phyloP scores from a whole-genome alignment of 53 echinoderm and acorn worm genomes.

The Arbacia lixula region DNA sequence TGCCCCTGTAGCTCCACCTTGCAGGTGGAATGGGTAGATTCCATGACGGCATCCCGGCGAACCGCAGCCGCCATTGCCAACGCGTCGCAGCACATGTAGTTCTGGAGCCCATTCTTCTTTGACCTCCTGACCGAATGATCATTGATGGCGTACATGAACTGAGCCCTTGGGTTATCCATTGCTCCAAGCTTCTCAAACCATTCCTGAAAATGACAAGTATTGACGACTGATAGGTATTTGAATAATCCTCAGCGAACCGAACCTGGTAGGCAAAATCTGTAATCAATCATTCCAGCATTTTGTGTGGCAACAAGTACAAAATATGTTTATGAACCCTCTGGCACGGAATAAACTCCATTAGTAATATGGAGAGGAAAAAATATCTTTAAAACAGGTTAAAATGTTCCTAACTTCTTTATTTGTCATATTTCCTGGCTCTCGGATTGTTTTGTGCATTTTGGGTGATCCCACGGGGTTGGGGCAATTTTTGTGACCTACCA shows the following conservation, averaged over 20 bases:
- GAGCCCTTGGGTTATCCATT: slow-evolving; percentile 44
- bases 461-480: too few relatives aligned
- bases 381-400: too few relatives aligned
- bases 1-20: slow-evolving; percentile 64
- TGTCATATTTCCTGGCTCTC: too few relatives aligned
- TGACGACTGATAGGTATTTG: not conserved
- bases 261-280: too few relatives aligned
- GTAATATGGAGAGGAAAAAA: too few relatives aligned
- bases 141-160: slow-evolving; percentile 61
- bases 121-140: not conserved
- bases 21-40: slow-evolving; percentile 50
- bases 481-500: too few relatives aligned
- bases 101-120: not conserved
- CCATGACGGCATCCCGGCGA: slow-evolving; percentile 35
- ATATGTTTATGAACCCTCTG: too few relatives aligned
- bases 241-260: not conserved
- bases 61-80: slow-evolving; percentile 60
- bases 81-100: slow-evolving; percentile 53
- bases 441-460: too few relatives aligned
- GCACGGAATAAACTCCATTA: too few relatives aligned
- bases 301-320: too few relatives aligned
- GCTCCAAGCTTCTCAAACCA: slow-evolving; percentile 59
- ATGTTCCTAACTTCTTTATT: too few relatives aligned
- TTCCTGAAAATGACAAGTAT: slow-evolving; percentile 53
- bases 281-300: too few relatives aligned